Evolutionary conservation across 2,797 vertebrate genomes (phyloP), one percentile per base, ranked within the genome.

Genomic region (Florisuga fusca): DNA sequence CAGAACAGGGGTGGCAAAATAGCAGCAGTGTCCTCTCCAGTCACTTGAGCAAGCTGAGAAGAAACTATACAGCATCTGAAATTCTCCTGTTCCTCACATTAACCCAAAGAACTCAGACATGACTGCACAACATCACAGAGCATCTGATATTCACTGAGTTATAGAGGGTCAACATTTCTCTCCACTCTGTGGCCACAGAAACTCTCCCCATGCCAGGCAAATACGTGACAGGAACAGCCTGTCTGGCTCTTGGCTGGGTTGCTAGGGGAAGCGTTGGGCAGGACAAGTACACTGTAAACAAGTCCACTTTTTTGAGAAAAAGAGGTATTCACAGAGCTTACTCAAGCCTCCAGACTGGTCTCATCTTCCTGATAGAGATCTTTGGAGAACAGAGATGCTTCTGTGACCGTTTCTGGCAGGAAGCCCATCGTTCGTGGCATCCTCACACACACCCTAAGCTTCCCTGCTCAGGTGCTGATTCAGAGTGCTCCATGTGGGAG

Each of bases 151-250:
- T 54, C 62, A 61, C 9, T 34, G 46, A 53, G 12, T 25, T 55
- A 67, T 2, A 67, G 21, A 8, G 20, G 5, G 8, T 13, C 33
- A 64, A 12, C 23, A 8, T 34, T 41, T n/a, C 18, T 12, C 45
- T 67, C 29, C 4, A 8, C 38, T 51, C 29, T 3, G 0, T 8
- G 3, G 8, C 15, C 46, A 72, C 36, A 74, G 10, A 66, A 66
- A 4, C 0, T 0, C 10, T 36, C 18, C 31, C 54, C n/a, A 36
- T 20, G 12, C 41, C 19, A 63, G 50, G 27, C 33, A 38, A 0
- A 3, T 12, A 9, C 20, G 13, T 0, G 0, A 57, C 57, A 54
- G 21, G 13, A 71, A 17, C 53, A 81, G 14, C 33, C 33, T 22
- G 15, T 19, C 25, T 43, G 22, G 43, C 20, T 55, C n/a, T 51